Percentiles rank a stretch among this genome's conserved stretches.
Evolutionary conservation across 2,113 vertebrate species (phyloP).

Genomic region (Sarotherodon lohbergeri): DNA sequence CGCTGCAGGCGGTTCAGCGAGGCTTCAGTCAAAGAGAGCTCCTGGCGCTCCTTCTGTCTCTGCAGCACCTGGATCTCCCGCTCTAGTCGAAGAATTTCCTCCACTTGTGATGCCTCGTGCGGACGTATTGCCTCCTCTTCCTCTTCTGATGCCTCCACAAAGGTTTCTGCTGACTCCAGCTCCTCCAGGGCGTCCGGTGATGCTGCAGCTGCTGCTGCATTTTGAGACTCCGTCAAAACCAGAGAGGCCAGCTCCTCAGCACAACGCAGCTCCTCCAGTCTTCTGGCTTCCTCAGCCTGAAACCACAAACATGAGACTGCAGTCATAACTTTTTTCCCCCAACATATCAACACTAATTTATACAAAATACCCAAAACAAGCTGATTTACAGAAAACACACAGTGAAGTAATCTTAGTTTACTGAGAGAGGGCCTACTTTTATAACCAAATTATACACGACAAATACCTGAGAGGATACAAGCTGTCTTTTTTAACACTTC

Average conservation of each 20-base stretch:
- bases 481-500: background rate
- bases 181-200: background rate
- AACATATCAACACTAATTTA: background rate
- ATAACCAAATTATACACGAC: background rate
- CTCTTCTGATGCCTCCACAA: constrained; percentile 51
- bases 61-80: constrained; percentile 91
- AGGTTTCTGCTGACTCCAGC: background rate
- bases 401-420: background rate
- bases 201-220: background rate
- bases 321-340: rapidly evolving
- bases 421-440: background rate
- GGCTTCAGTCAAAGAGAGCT: constrained; percentile 86
- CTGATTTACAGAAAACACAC: background rate
- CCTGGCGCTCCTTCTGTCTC: constrained; percentile 89
- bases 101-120: constrained; percentile 87
- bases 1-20: constrained; percentile 84
- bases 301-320: background rate
- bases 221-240: background rate
- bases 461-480: background rate
- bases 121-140: constrained; percentile 67
- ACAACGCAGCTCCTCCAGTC: constrained; percentile 18
- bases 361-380: background rate
- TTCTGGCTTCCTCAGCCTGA: constrained; percentile 48
- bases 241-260: background rate
- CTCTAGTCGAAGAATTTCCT: constrained; percentile 94